These are phyloP conservation scores for Darevskia mixta DNA, from an alignment of 2,797 vertebrate genomes.

Conservation along the genomic window DNA sequence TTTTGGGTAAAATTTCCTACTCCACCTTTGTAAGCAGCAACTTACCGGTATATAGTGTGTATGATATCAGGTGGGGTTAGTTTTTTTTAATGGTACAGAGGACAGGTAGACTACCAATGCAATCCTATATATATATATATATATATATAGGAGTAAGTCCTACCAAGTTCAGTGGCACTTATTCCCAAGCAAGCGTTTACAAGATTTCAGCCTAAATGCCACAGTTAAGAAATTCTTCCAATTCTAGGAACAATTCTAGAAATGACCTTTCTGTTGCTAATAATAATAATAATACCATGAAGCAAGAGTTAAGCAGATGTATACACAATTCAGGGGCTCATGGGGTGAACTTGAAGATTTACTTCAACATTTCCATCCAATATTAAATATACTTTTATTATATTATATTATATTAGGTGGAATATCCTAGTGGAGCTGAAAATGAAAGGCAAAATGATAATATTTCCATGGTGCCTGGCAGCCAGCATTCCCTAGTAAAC, in stretches of 20 bases:
- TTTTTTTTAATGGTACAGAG: constrained; percentile 5
- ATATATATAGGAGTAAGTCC: neutral
- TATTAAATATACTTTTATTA: neutral
- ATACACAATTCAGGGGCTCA: neutral
- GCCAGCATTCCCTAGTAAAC: neutral
- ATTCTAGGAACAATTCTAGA: neutral
- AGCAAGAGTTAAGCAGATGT: neutral
- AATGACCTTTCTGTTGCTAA: neutral
- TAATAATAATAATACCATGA: neutral
- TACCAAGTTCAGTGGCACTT: neutral
- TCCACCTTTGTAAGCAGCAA: neutral
- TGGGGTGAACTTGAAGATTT: neutral
- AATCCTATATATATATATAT: neutral
- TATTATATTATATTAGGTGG: neutral
- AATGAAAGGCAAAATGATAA: neutral
- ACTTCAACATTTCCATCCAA: neutral
- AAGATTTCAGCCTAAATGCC: neutral
- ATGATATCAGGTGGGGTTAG: neutral
- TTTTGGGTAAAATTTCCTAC: neutral
- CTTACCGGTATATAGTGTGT: neutral
- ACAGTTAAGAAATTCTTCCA: neutral
- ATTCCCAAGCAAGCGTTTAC: neutral
- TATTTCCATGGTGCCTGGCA: neutral
- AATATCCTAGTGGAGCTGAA: neutral
- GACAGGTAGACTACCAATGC: neutral